Evolutionary conservation across 2,797 vertebrate species (phyloP).

Genomic region (Masticophis lateralis): DNA sequence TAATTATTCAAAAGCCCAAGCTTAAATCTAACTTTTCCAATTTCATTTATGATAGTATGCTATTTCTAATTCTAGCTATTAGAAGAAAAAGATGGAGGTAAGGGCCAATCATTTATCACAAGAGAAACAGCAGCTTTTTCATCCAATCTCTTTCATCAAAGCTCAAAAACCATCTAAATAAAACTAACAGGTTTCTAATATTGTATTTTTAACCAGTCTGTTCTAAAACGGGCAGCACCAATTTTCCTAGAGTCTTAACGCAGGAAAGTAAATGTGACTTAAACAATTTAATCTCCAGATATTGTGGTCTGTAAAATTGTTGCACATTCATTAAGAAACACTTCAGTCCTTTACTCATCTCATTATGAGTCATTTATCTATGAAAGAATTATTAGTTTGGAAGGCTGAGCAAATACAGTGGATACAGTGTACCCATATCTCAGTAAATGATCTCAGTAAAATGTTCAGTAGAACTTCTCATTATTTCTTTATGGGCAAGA

Average conservation of each 20-base stretch:
- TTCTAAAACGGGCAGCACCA: neutral
- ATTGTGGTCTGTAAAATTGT: neutral
- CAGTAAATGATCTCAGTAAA: neutral
- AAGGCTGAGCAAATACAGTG: neutral
- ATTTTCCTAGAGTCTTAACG: neutral
- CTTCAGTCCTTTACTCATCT: neutral
- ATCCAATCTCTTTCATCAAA: neutral
- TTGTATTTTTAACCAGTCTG: neutral
- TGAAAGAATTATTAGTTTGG: neutral
- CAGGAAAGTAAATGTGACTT: neutral
- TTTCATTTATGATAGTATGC: neutral
- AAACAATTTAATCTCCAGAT: neutral
- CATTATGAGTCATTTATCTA: neutral
- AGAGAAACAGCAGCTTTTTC: neutral
- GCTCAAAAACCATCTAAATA: neutral
- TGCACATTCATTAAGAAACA: neutral
- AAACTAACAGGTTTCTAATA: neutral
- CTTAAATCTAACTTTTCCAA: neutral
- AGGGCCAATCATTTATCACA: neutral
- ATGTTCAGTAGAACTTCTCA: neutral
- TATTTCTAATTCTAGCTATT: neutral
- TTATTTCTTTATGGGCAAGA: neutral
- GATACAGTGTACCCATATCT: neutral
- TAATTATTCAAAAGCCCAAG: neutral
- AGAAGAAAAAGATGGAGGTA: neutral